Evolutionary conservation across 2,888 invertebrate genomes (phyloP).

Genomic region (Drosophila siamana): DNA sequence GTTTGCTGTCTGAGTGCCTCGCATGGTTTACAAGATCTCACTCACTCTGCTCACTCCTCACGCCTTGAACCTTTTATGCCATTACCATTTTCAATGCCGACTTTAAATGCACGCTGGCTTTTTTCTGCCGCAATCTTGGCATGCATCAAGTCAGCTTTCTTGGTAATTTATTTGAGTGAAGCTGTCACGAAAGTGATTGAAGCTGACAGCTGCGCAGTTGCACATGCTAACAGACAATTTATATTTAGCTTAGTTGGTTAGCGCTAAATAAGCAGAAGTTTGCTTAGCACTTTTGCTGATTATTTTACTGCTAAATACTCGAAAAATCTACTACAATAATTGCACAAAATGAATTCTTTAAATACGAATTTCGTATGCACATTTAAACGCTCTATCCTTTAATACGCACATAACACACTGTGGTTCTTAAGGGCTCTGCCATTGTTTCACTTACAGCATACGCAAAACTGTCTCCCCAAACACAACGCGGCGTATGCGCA

Average conservation of each 20-base stretch:
- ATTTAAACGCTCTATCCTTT: slow-evolving; percentile 32
- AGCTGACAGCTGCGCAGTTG: neutral
- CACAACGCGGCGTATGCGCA: slow-evolving; percentile 31
- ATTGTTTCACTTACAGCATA: slow-evolving; percentile 19
- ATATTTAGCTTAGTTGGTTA: neutral
- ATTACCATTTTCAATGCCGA: neutral
- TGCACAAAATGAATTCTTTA: neutral
- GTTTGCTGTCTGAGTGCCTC: neutral
- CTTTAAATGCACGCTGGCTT: neutral
- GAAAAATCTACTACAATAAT: slow-evolving; percentile 1
- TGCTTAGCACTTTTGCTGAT: neutral
- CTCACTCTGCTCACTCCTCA: neutral
- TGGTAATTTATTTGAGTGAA: slow-evolving; percentile 1
- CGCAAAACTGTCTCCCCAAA: slow-evolving; percentile 9
- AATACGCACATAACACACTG: slow-evolving; percentile 11
- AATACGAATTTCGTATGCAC: slow-evolving; percentile 4
- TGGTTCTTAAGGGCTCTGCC: slow-evolving; percentile 22
- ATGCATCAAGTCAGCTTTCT: neutral
- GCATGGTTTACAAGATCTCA: neutral
- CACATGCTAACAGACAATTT: slow-evolving; percentile 3
- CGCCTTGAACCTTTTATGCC: neutral
- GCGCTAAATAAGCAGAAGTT: neutral
- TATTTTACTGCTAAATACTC: neutral
- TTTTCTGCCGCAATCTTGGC: neutral
- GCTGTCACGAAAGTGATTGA: neutral